Percentiles rank a stretch among this genome's conserved stretches.
These are phyloP conservation scores for Atherinosoma microstoma DNA, from an alignment of 2,797 vertebrate genomes.

Conservation along the genomic window DNA sequence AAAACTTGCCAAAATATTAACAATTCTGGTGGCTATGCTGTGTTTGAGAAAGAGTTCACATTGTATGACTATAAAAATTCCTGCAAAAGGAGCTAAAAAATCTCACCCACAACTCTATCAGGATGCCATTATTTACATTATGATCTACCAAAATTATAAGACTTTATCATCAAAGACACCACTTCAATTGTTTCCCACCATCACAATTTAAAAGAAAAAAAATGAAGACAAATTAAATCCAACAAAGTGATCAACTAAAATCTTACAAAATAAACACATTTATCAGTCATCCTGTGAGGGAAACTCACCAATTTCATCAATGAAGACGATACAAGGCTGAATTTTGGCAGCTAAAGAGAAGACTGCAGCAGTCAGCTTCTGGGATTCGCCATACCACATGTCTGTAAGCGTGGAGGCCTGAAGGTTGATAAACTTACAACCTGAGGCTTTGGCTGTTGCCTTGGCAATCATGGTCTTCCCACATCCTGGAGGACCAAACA, in stretches of 20 bases:
- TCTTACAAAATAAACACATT: neutral
- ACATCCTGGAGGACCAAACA: slow-evolving; percentile 87
- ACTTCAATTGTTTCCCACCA: neutral
- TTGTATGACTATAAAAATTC: neutral
- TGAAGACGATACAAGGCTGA: slow-evolving; percentile 88
- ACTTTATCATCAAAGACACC: slow-evolving; percentile 4
- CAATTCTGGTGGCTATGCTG: neutral
- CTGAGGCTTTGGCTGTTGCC: slow-evolving; percentile 86
- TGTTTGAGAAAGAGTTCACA: neutral
- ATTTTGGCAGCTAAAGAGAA: slow-evolving; percentile 87
- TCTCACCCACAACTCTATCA: neutral
- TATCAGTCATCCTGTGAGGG: neutral
- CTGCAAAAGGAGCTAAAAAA: neutral
- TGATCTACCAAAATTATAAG: neutral
- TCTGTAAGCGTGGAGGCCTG: slow-evolving; percentile 86
- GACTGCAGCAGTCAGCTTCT: slow-evolving; percentile 87
- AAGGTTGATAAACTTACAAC: slow-evolving; percentile 88
- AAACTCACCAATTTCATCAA: slow-evolving; percentile 86
- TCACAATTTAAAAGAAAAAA: neutral
- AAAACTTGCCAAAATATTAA: neutral
- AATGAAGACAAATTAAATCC: neutral
- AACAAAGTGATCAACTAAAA: neutral
- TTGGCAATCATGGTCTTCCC: slow-evolving; percentile 89
- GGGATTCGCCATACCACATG: slow-evolving; percentile 88
- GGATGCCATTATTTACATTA: neutral